Base-by-base conservation (phyloP, 2,113 vertebrate species). In the Channa argus region DNA sequence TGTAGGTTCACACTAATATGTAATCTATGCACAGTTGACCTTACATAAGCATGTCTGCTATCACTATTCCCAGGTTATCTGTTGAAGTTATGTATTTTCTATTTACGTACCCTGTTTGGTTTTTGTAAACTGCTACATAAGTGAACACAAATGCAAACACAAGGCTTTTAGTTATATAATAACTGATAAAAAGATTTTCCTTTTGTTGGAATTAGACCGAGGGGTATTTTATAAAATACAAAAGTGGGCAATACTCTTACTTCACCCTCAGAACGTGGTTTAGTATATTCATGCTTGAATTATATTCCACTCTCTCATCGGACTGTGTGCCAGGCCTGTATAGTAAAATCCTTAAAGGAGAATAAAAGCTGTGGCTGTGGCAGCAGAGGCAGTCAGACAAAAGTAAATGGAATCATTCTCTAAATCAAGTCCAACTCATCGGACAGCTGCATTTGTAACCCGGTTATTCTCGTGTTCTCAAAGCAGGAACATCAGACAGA, bases 391-490 rank as follows among this genome's bases (percentile, higher is more conserved):
- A 77, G 73, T 76, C 77, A 84, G 74, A 77, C 80, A 74, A 77
- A 83, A 75, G 67, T 79, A 87, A 89, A 90, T 80, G 71, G 67
- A 85, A 75, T 84, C 73, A 80, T 88, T 89, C 80, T 85, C 44
- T 41, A 77, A 84, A 90, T 80, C 62, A 78, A 77, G 87, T 82
- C 86, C 87, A 88, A 63, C 55, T 84, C 59, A 49, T 58, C 55
- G 73, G 82, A 69, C 86, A 38, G 74, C 75, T 80, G 65, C 64
- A 79, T 68, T 86, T 78, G 83, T 88, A 89, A 86, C 80, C 73
- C 76, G 83, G 84, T 90, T 88, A 83, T 67, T 88, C 82, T 78
- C 82, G 86, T 90, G 88, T 89, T 91, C 77, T 84, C 13, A 68
- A 74, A 72, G 37, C 58, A 13, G 69, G 55, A 59, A 51, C 15